phyloP scores from a whole-genome alignment of 2,888 invertebrate genomes.

The Acanthopleura granulata region DNA sequence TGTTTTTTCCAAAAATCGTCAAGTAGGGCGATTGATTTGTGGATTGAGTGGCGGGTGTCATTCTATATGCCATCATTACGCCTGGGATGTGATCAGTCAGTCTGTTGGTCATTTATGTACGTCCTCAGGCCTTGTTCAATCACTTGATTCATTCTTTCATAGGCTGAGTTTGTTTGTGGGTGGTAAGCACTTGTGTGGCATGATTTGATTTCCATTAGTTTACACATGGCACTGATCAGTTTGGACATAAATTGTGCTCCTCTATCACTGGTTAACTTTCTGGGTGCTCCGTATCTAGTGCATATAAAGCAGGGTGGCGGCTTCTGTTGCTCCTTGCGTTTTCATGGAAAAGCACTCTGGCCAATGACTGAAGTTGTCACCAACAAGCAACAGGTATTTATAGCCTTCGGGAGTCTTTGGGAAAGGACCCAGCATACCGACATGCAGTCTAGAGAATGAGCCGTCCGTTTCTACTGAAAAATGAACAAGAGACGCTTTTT shows the following conservation, averaged over 20 bases:
- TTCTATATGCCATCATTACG: constrained; percentile 38
- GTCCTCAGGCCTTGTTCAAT: constrained; percentile 14
- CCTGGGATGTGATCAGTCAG: constrained; percentile 31
- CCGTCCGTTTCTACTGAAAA: constrained; percentile 23
- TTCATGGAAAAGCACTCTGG: constrained; percentile 34
- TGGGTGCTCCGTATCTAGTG: constrained; percentile 34
- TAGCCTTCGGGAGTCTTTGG: constrained; percentile 21
- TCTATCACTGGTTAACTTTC: constrained; percentile 30
- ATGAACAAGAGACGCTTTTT: constrained; percentile 25
- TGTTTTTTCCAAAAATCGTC: neutral
- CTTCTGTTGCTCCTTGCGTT: constrained; percentile 34
- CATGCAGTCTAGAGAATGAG: constrained; percentile 33
- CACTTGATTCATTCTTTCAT: constrained; percentile 21
- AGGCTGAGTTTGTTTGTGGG: neutral
- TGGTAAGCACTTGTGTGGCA: constrained; percentile 26
- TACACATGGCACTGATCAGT: constrained; percentile 34
- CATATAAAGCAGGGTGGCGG: constrained; percentile 33
- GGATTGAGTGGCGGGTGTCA: constrained; percentile 28
- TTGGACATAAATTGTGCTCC: constrained; percentile 39
- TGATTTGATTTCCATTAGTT: constrained; percentile 32
- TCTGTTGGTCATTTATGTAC: neutral
- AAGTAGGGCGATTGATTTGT: constrained; percentile 17
- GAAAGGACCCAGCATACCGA: constrained; percentile 32
- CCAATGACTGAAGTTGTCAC: constrained; percentile 36
- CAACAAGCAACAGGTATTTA: constrained; percentile 30